phyloP scores from a whole-genome alignment of 2,888 invertebrate genomes.

The Isoperla grammatica region DNA sequence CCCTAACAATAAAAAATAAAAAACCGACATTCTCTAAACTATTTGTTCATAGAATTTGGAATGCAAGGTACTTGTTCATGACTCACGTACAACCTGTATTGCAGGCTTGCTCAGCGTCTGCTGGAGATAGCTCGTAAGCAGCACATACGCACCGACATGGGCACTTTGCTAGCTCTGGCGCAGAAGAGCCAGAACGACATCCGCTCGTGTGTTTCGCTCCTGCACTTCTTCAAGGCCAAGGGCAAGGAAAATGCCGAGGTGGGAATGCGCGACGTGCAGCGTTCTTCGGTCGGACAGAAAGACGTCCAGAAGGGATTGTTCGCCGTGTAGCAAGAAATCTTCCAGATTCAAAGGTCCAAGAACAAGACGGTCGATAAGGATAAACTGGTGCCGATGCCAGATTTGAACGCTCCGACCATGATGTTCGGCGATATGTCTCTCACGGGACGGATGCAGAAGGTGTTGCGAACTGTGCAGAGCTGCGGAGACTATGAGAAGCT shows the following conservation, averaged over 20 bases:
- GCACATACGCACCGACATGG: slow-evolving; percentile 60
- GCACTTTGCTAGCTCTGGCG: slow-evolving; percentile 67
- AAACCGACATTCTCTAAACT: too few relatives aligned
- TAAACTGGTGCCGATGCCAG: slow-evolving; percentile 19
- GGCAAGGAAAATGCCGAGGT: slow-evolving; percentile 41
- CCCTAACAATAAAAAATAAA: too few relatives aligned
- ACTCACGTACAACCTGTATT: too few relatives aligned
- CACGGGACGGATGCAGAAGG: slow-evolving; percentile 43
- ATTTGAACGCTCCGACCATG: slow-evolving; percentile 12
- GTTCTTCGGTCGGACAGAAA: slow-evolving; percentile 73
- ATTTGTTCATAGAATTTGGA: too few relatives aligned
- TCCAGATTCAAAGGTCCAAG: slow-evolving; percentile 46
- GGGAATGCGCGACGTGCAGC: slow-evolving; percentile 53
- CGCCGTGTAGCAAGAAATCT: slow-evolving; percentile 76
- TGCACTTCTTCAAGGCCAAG: slow-evolving; percentile 62
- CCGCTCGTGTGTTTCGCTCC: slow-evolving; percentile 81
- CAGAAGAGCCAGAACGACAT: slow-evolving; percentile 86
- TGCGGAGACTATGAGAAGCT: slow-evolving; percentile 74
- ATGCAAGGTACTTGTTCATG: too few relatives aligned
- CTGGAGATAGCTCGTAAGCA: slow-evolving; percentile 63
- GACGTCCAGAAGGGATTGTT: slow-evolving; percentile 82
- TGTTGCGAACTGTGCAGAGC: slow-evolving; percentile 60
- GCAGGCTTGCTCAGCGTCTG: slow-evolving; percentile 54
- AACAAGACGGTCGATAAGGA: background rate
- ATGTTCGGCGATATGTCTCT: slow-evolving; percentile 18